These are phyloP conservation scores for Cecidostiba fungosa DNA, from an alignment of 2,888 invertebrate genomes.

Conservation along the genomic window DNA sequence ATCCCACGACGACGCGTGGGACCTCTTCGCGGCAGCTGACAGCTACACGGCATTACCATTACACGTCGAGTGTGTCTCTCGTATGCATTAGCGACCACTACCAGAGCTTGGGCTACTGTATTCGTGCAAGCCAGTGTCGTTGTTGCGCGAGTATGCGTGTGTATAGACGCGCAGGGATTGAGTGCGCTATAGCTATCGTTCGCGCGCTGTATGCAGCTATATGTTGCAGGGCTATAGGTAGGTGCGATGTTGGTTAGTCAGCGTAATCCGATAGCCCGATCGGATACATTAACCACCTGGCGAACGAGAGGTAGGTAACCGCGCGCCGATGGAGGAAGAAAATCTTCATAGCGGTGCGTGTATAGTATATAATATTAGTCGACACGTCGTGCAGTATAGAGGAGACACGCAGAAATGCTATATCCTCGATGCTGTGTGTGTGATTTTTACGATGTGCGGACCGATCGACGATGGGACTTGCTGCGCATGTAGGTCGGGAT, in stretches of 20 bases:
- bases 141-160: background rate
- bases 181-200: background rate
- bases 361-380: no score
- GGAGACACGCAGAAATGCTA: background rate
- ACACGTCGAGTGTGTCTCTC: constrained; percentile 63
- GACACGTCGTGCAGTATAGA: no score
- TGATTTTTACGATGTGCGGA: background rate
- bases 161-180: background rate
- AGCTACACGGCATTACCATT: constrained; percentile 70
- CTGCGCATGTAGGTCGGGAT: constrained; percentile 20
- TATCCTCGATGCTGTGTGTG: background rate
- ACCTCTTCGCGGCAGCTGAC: constrained; percentile 64
- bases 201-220: background rate
- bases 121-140: background rate
- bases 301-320: constrained; percentile 38
- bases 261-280: constrained; percentile 63
- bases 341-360: background rate
- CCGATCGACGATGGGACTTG: background rate
- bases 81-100: constrained; percentile 52
- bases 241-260: constrained; percentile 28
- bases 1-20: constrained; percentile 62
- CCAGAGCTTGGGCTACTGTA: background rate
- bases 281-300: constrained; percentile 59
- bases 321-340: background rate
- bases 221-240: background rate